Evolutionary conservation across 2,113 vertebrate species (phyloP).

Genomic region (Heptranchias perlo): DNA sequence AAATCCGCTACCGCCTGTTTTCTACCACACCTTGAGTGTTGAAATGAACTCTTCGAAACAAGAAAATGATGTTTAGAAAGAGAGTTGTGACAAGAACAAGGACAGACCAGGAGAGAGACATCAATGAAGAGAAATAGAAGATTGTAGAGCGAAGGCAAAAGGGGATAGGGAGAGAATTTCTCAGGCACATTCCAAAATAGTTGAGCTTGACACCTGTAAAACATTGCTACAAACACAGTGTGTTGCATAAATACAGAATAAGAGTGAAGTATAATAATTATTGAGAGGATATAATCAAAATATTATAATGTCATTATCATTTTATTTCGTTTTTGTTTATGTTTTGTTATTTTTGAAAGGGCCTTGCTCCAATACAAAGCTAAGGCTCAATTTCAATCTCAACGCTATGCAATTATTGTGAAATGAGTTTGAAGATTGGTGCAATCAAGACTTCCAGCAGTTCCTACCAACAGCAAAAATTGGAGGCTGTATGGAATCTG

Average conservation of each 20-base stretch:
- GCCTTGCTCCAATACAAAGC: background rate
- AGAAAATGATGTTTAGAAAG: background rate
- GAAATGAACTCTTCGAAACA: background rate
- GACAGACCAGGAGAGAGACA: background rate
- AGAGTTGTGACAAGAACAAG: background rate
- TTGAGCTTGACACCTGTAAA: background rate
- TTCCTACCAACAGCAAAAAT: background rate
- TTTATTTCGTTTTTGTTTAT: background rate
- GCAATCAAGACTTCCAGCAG: background rate
- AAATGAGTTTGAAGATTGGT: background rate
- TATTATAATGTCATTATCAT: background rate
- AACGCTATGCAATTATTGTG: background rate
- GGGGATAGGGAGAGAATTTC: background rate
- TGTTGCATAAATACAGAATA: background rate
- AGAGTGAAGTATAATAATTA: background rate
- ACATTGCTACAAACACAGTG: too few species aligned
- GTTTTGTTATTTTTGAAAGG: constrained; percentile 7
- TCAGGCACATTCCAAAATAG: background rate
- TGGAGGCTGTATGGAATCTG: background rate
- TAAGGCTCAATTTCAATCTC: background rate
- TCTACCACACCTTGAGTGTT: background rate
- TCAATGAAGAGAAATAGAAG: background rate
- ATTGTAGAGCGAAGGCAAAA: background rate
- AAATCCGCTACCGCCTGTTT: background rate
- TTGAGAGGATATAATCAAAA: background rate